Conservation (phyloP, 35 echinoderm and acorn worm genomes). For the Holothuria glaberrima region DNA sequence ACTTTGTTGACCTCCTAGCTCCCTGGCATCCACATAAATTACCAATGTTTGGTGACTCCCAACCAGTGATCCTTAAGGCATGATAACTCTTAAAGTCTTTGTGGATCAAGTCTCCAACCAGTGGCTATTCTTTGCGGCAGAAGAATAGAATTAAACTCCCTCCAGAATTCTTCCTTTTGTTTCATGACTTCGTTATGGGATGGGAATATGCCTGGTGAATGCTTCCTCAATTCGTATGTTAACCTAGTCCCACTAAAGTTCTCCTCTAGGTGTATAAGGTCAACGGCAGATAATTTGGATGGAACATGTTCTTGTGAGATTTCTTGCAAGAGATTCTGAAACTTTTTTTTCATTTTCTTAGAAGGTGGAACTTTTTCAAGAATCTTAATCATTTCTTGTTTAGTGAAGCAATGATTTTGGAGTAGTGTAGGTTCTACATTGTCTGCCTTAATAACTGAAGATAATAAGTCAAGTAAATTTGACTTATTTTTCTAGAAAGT, state of each 20-base stretch:
- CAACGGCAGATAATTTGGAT: not conserved
- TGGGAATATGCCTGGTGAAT: not conserved
- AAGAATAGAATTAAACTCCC: not conserved
- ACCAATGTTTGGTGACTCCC: constrained; percentile 20
- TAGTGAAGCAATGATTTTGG: not conserved
- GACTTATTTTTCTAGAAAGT: not conserved
- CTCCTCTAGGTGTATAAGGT: constrained; percentile 18
- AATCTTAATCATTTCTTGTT: not conserved
- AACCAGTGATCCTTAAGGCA: constrained; percentile 39
- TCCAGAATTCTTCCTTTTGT: not conserved
- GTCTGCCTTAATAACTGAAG: not conserved
- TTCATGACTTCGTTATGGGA: not conserved
- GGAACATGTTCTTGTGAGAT: not conserved
- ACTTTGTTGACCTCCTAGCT: constrained; percentile 47
- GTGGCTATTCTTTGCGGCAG: not conserved
- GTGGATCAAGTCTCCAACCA: not conserved
- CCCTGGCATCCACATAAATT: constrained; percentile 53
- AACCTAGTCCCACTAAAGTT: constrained; percentile 19
- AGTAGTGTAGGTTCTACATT: not conserved
- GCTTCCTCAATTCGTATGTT: not conserved
- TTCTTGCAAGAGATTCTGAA: too few relatives aligned
- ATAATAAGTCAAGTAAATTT: not conserved
- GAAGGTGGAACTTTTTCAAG: not conserved
- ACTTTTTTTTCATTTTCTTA: not conserved
- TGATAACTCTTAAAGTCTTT: not conserved